Evolutionary conservation across 2,888 invertebrate species (phyloP).

Genomic region (Agriopis aurantiaria): DNA sequence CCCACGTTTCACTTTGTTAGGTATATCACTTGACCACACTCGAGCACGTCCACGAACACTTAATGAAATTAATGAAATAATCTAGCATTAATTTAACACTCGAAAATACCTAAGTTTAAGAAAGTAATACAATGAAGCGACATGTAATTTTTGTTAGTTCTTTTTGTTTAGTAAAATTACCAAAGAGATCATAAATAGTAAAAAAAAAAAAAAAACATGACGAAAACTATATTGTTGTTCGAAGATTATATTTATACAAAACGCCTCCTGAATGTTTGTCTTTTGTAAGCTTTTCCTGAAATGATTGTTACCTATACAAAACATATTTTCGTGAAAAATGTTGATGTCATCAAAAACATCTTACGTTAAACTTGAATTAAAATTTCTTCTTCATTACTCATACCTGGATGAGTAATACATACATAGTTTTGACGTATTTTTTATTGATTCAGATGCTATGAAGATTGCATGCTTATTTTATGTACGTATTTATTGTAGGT

Average conservation of each 20-base stretch:
- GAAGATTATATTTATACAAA: background rate
- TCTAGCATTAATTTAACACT: too few species aligned
- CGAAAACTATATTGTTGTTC: background rate
- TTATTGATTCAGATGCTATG: constrained; percentile 70
- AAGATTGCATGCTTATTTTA: constrained; percentile 70
- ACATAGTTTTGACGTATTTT: constrained; percentile 72
- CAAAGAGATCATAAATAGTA: too few species aligned
- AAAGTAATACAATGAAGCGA: too few species aligned
- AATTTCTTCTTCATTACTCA: constrained; percentile 40
- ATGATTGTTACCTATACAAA: background rate
- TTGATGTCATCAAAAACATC: constrained; percentile 24
- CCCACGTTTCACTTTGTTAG: too few species aligned
- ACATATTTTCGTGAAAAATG: constrained; percentile 2
- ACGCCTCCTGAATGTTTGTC: background rate
- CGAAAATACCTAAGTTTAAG: too few species aligned
- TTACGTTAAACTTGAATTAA: constrained; percentile 26
- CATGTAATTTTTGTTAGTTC: too few species aligned
- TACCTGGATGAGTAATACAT: constrained; percentile 66
- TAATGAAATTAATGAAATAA: too few species aligned
- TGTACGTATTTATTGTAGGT: constrained; percentile 35
- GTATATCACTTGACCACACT: too few species aligned
- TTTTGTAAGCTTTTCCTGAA: background rate
- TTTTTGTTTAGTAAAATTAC: too few species aligned
- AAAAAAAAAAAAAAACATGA: too few species aligned
- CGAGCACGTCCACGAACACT: too few species aligned